Conservation (phyloP, 1,140 invertebrate genomes). For the Andricus grossulariae region DNA sequence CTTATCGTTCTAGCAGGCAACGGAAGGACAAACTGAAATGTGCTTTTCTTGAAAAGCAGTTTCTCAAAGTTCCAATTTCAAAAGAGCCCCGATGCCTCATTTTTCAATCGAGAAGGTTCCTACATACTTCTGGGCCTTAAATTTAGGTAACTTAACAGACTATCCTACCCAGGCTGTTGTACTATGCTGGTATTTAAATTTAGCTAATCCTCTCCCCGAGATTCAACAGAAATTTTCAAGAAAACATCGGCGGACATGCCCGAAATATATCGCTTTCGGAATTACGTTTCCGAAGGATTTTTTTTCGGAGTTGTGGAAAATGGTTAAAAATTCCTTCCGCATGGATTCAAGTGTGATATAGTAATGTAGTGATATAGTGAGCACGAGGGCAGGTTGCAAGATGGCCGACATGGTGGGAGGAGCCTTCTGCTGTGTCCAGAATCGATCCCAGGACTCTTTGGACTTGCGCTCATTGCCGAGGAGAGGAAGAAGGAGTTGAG, state of each 20-base stretch:
- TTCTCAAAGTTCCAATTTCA: too few species aligned
- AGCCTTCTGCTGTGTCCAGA: slow-evolving; percentile 71
- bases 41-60: too few species aligned
- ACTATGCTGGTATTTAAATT: too few species aligned
- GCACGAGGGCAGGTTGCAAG: slow-evolving; percentile 69
- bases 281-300: neutral
- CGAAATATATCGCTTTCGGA: neutral
- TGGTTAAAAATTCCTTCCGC: slow-evolving; percentile 60
- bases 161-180: too few species aligned
- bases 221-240: too few species aligned
- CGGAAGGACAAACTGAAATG: too few species aligned
- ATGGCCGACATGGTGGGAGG: slow-evolving; percentile 75
- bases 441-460: slow-evolving; percentile 74
- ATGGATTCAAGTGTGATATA: slow-evolving; percentile 70
- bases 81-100: too few species aligned
- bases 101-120: too few species aligned
- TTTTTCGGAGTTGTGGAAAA: slow-evolving; percentile 7
- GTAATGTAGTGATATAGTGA: slow-evolving; percentile 66
- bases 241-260: neutral
- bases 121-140: too few species aligned
- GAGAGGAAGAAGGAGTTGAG: slow-evolving; percentile 53
- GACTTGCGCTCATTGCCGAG: slow-evolving; percentile 68
- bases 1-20: too few species aligned
- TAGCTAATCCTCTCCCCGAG: too few species aligned
- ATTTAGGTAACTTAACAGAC: too few species aligned